Evolutionary conservation across 2,888 invertebrate species (phyloP), one percentile per base, ranked within the genome.

Genomic region (Notodonta ziczac): DNA sequence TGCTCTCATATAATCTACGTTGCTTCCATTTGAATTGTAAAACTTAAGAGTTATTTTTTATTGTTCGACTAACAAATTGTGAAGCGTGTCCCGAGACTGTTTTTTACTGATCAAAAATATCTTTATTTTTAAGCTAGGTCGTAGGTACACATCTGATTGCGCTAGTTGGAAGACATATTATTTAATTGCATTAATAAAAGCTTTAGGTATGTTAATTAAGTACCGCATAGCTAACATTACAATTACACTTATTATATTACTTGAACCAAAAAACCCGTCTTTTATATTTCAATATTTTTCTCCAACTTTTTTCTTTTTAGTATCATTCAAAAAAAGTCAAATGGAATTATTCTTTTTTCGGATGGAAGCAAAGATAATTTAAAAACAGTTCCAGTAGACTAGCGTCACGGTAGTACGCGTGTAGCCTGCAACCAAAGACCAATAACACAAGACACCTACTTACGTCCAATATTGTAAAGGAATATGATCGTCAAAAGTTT

Each of bases 11-110:
- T n/a, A n/a, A n/a, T 5, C 5, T 62, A 46, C n/a, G 4, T 62
- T 57, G 63, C 60, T 65, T 62, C 55, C 59, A 66, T 60, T 63
- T 63, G 59, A 60, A 61, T 70, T 70, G 61, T 71, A 50, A 56
- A 60, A 54, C 63, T 58, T 60, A 63, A 35, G 8, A n/a, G 39
- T n/a, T 13, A 13, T 6, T 35, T 32, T 32, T 35, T 4, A 1
- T 35, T 35, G 6, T 32, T 39, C 39, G 39, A n/a, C 42, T 24
- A 52, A 40, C 58, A 58, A 32, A 55, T 50, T 53, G 44, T 54
- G 35, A 40, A 50, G 24, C 44, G 53, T 64, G 32, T 13, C 52
- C 32, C 16, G 52, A 32, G 52, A 32, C 5, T 13, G 32, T 32
- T 52, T 32, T 52, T 52, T 52, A 52, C 13, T 32, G 32, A 32